Evolutionary conservation across 2,888 invertebrate genomes (phyloP).

Genomic region (Megastigmus dorsalis): DNA sequence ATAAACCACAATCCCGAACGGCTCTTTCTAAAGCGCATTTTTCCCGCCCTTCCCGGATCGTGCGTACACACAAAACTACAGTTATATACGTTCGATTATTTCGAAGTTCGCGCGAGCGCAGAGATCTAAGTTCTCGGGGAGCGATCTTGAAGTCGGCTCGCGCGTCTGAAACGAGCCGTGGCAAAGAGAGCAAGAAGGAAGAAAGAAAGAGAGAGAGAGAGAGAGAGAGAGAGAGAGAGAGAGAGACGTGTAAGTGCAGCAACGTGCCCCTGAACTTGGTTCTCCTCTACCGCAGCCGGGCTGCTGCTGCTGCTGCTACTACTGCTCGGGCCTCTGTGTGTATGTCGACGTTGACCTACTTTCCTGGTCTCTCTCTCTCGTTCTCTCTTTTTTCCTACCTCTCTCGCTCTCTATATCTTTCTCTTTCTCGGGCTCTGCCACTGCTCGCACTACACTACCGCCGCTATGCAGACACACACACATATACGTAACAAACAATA

Average conservation of each 20-base stretch:
- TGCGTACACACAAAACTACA: neutral
- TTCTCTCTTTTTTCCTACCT: constrained; percentile 48
- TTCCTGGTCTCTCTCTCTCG: constrained; percentile 60
- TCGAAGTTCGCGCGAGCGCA: neutral
- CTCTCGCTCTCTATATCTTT: constrained; percentile 47
- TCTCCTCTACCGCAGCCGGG: constrained; percentile 59
- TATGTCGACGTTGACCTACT: constrained; percentile 68
- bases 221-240: constrained; percentile 29
- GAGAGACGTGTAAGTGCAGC: constrained; percentile 36
- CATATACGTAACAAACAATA: constrained; percentile 55
- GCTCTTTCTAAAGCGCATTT: too few species aligned
- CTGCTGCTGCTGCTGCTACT: neutral
- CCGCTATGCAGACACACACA: constrained; percentile 42
- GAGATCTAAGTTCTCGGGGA: neutral
- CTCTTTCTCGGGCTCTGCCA: constrained; percentile 31
- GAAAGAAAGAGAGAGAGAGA: constrained; percentile 38
- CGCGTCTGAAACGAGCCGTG: constrained; percentile 17
- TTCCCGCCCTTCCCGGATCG: too few species aligned
- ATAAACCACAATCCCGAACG: too few species aligned
- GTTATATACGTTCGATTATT: constrained; percentile 26
- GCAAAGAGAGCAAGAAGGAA: constrained; percentile 44
- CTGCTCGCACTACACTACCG: neutral
- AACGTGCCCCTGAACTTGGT: constrained; percentile 73
- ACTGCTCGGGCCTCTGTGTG: constrained; percentile 47
- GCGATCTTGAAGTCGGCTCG: neutral